Evolutionary conservation across 1,140 invertebrate species (phyloP).

Genomic region (Bombus pyrosoma): DNA sequence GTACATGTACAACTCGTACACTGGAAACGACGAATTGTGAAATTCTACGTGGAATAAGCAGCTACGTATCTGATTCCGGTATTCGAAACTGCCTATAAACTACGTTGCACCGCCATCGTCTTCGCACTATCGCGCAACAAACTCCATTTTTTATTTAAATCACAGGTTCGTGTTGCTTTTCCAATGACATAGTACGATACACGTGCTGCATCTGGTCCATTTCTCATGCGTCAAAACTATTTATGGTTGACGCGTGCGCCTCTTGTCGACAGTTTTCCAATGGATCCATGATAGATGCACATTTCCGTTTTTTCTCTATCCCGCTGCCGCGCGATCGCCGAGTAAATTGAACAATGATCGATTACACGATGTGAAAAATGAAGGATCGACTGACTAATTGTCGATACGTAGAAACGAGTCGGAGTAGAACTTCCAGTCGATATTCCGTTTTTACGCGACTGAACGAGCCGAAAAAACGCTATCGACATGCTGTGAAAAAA

Average conservation of each 20-base stretch:
- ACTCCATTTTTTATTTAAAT: slow-evolving; percentile 42
- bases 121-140: background rate
- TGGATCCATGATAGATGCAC: slow-evolving; percentile 70
- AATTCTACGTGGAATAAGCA: background rate
- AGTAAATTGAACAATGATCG: slow-evolving; percentile 72
- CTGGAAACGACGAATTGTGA: background rate
- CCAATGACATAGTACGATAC: slow-evolving; percentile 42
- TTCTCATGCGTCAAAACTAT: slow-evolving; percentile 70
- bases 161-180: slow-evolving; percentile 12
- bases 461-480: slow-evolving; percentile 2
- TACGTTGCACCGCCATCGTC: background rate
- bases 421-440: slow-evolving; percentile 22
- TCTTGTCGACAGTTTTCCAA: slow-evolving; percentile 67
- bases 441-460: slow-evolving; percentile 41
- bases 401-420: slow-evolving; percentile 49
- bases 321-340: slow-evolving; percentile 38
- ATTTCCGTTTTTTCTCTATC: slow-evolving; percentile 50
- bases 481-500: slow-evolving; percentile 23
- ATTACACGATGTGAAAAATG: slow-evolving; percentile 66
- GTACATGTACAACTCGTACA: background rate
- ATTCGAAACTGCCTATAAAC: background rate
- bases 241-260: slow-evolving; percentile 61
- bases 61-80: background rate
- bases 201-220: slow-evolving; percentile 56
- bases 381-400: slow-evolving; percentile 62